Base-by-base conservation (phyloP, 2,797 vertebrate genomes). In the Hydrolagus colliei region DNA sequence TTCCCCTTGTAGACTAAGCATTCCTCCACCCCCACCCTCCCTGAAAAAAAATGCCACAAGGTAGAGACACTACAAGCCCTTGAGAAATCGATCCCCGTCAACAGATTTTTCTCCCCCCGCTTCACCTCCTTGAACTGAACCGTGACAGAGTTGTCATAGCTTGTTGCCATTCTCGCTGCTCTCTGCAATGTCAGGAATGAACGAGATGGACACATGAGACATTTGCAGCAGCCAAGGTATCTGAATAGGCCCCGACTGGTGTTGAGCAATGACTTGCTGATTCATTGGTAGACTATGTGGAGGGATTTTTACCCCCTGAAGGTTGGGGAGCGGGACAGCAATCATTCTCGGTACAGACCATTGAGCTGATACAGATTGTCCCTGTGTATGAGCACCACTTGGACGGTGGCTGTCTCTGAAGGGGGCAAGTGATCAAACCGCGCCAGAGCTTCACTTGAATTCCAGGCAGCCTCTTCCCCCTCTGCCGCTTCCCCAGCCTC, bases 61-160 rank as follows among this genome's bases (percentile, higher is more conserved):
- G 1, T 18, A 84, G 9, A 41, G 65, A 84, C 65, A 84, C 16
- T 68, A 41, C 65, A 84, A 67, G 32, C 27, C 65, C 32, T 84
- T 71, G 27, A 84, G 65, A 52, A 80, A 35, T 35, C 62, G 32
- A 74, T 13, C n/a, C n/a, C 61, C 63, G 77, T 27, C 61, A 79
- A 65, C 61, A 32, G 77, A 63, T 27, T 79, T 79, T 32, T 63
- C 63, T 63, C 6, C 6, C 41, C 41, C 61, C 22, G 27, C 27
- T 27, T 79, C 77, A 63, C 61, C 77, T 79, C 77, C n/a, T 62
- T 79, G 77, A 79, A 65, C n/a, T 79, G 77, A 79, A 79, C 77
- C 77, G 27, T 79, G 77, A n/a, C 77, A 79, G 61, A 27, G 4
- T 63, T 79, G 61, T 79, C 77, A 79, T 65, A 63, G 77, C 61